Conservation (phyloP, 64 coral and sea anemone species). For the Pachyseris speciosa region DNA sequence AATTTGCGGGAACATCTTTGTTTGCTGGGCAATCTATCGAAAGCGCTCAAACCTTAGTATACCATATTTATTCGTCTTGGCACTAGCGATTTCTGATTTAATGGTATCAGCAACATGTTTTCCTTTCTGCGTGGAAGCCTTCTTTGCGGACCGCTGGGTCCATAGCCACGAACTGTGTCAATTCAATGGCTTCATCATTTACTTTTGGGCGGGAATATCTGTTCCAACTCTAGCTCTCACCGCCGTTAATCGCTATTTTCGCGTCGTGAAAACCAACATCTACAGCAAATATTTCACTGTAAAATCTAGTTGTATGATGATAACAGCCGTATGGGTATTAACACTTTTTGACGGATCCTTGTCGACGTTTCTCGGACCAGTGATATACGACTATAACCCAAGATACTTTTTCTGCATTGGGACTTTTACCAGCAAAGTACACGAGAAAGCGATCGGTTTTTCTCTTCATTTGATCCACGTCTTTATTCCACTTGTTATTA, state of each 20-base stretch:
- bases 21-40: conserved; percentile 42
- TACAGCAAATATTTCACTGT: conserved; percentile 42
- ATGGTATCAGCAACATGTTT: conserved; percentile 33
- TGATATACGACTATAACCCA: neutral
- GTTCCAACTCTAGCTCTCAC: conserved; percentile 61
- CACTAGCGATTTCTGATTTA: conserved; percentile 54
- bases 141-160: conserved; percentile 31
- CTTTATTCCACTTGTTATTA: conserved; percentile 16
- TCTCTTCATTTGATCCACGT: conserved; percentile 1
- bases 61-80: conserved; percentile 38
- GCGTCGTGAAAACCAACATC: conserved; percentile 39
- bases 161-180: conserved; percentile 20
- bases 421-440: neutral
- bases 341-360: conserved; percentile 5
- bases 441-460: neutral
- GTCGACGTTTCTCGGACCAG: conserved; percentile 14
- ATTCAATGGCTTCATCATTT: conserved; percentile 19
- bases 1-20: conserved; percentile 44
- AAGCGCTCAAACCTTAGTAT: neutral
- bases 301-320: conserved; percentile 27
- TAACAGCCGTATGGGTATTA: conserved; percentile 25
- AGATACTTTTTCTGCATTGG: neutral
- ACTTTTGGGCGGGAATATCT: conserved; percentile 46
- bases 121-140: conserved; percentile 15
- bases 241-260: conserved; percentile 50